Percentiles rank a stretch among this genome's conserved stretches.
Evolutionary conservation across 2,888 invertebrate species (phyloP).

Genomic region (Acronicta leporina): DNA sequence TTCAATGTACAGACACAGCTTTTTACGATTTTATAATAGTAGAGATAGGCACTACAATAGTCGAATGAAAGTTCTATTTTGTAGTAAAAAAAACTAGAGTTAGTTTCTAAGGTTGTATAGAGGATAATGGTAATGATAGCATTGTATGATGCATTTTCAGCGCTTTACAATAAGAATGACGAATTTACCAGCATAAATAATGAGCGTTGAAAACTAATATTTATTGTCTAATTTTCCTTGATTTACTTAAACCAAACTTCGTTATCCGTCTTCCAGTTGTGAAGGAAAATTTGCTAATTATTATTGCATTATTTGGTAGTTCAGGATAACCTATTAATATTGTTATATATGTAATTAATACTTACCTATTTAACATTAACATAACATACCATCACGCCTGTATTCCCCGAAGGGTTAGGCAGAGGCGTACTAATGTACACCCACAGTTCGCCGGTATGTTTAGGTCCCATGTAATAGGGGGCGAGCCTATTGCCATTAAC

Average conservation of each 20-base stretch:
- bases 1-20: too few species aligned
- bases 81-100: constrained; percentile 21
- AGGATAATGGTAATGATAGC: constrained; percentile 32
- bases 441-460: too few species aligned
- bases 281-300: constrained; percentile 35
- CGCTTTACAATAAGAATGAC: constrained; percentile 23
- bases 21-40: too few species aligned
- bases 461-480: too few species aligned
- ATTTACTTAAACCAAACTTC: constrained; percentile 28
- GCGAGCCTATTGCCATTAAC: too few species aligned
- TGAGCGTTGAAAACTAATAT: constrained; percentile 27
- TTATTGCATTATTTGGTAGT: constrained; percentile 5
- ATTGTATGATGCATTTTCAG: constrained; percentile 33
- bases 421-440: too few species aligned
- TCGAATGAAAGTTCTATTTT: constrained; percentile 6
- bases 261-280: constrained; percentile 22
- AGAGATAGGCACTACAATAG: too few species aligned
- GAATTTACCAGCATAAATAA: constrained; percentile 26
- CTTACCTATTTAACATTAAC: constrained; percentile 10
- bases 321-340: constrained; percentile 6
- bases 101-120: constrained; percentile 21
- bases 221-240: constrained; percentile 28
- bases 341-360: background rate
- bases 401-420: too few species aligned
- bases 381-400: too few species aligned